Base-by-base conservation (phyloP, 2,113 vertebrate species). In the Brachyhypopomus occidentalis region DNA sequence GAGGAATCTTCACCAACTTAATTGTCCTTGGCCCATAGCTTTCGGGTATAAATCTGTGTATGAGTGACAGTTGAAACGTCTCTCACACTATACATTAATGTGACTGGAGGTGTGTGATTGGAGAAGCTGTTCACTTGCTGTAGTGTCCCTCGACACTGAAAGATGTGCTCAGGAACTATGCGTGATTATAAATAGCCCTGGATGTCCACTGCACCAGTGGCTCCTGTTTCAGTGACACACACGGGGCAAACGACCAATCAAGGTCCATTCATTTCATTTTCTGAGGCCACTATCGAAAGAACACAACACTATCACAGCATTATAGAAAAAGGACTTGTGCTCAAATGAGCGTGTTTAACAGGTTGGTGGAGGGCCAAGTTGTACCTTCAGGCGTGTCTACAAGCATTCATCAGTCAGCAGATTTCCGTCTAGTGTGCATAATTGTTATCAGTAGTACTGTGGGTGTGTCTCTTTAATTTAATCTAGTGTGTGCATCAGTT, bases 131-230 rank as follows among this genome's bases (percentile, higher is more conserved):
- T 71, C 71, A 11, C 56, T 74, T 27, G 20, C 27, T 45, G 48
- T 22, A 27, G 9, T 59, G 62, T 71, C 34, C n/a, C 1, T 30
- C 83, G 72, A 67, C 62, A 48, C 22, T 58, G 52, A 66, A 20
- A 81, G 58, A 52, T 82, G 67, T 72, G 22, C 69, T 78, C 79
- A 77, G 64, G 75, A 72, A 56, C 36, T 74, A 72, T 77, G 4
- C 75, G 67, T 12, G 59, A 72, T 88, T 91, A 92, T 86, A 88
- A 88, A 88, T 91, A 90, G 82, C 83, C 78, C 45, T 30, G 34
- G 84, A 82, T 75, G 22, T n/a, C 56, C 27, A 69, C 45, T 59
- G 70, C 72, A 70, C 81, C 70, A 60, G 36, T 25, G 77, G 79
- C 71, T 86, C 75, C 56, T n/a, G 72, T 86, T 83, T 84, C 85